Evolutionary conservation across 2,797 vertebrate species (phyloP).

Genomic region (Scarus forsteni): DNA sequence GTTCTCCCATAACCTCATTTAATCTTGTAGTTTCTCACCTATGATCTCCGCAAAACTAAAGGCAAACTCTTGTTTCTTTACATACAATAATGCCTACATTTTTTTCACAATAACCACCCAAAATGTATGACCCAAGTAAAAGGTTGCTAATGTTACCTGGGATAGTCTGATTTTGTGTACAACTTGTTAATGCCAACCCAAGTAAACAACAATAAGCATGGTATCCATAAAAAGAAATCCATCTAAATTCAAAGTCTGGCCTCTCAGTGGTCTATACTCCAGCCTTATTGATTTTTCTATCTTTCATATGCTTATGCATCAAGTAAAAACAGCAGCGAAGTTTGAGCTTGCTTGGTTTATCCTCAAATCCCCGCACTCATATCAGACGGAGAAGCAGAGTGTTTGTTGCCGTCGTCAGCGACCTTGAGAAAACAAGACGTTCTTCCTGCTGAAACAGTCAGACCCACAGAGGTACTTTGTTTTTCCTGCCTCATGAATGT

Average conservation of each 20-base stretch:
- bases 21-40: slow-evolving; percentile 17
- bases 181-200: slow-evolving; percentile 26
- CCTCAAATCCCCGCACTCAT: slow-evolving; percentile 63
- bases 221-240: slow-evolving; percentile 54
- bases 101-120: too few relatives aligned
- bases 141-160: background rate
- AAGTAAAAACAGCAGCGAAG: slow-evolving; percentile 70
- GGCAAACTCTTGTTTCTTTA: slow-evolving; percentile 4
- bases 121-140: background rate
- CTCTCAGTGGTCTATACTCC: slow-evolving; percentile 52
- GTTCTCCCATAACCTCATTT: slow-evolving; percentile 76
- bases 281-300: slow-evolving; percentile 75
- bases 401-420: slow-evolving; percentile 66
- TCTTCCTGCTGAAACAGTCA: slow-evolving; percentile 47
- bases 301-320: slow-evolving; percentile 78
- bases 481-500: slow-evolving; percentile 60
- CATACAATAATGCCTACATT: too few relatives aligned
- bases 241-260: slow-evolving; percentile 65
- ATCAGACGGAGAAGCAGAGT: slow-evolving; percentile 60
- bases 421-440: slow-evolving; percentile 77
- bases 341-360: slow-evolving; percentile 55
- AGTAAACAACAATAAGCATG: slow-evolving; percentile 60
- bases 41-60: background rate
- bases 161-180: slow-evolving; percentile 10
- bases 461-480: slow-evolving; percentile 64